Evolutionary conservation across 2,888 invertebrate species (phyloP), one percentile per base, ranked within the genome.

Genomic region (Caenorhabditis plicata): DNA sequence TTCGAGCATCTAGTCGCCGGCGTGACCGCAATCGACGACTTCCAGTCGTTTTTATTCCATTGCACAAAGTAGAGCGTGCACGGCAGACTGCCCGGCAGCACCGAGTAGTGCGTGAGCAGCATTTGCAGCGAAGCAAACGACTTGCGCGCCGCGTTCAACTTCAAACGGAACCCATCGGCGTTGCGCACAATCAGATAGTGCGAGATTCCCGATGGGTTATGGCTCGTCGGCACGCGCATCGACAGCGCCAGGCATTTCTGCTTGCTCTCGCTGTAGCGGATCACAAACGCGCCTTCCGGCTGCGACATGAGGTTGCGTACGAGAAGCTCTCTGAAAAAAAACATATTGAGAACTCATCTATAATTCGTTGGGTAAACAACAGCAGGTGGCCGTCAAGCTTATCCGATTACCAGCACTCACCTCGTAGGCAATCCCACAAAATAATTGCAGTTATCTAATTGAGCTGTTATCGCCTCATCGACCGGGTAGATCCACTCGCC

Each of bases 51-150:
- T 38, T 60, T 60, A 25, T 65, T 54, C 68, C 68, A 68, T 29
- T 65, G 52, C 32, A 66, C 65, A 31, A 68, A 68, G 32, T 46
- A 48, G 26, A 68, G 48, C 1, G 60, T 55, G 39, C 62, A 55
- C 8, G 68, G 68, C 22, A 68, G 58, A 44, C 58, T 51, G 36
- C 65, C 64, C 25, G 50, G 56, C n/a, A 65, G 40, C 25, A 68
- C 68, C 25, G 68, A 68, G 35, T 68, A 58, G 46, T 68, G 65
- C 9, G 68, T 68, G 15, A 68, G 56, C 43, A 68, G 56, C 63
- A 65, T 68, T 50, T 68, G 68, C 27, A 68, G 63, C 0, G 52
- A 60, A 20, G 68, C 49, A 36, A 66, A 68, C 40, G 43, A 50
- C 38, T 68, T 68, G 19, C 53, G 53, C 13, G 48, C 53, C 11